These are phyloP conservation scores for Melangyna quadrimaculata DNA, from an alignment of 2,888 invertebrate genomes.

Conservation along the genomic window DNA sequence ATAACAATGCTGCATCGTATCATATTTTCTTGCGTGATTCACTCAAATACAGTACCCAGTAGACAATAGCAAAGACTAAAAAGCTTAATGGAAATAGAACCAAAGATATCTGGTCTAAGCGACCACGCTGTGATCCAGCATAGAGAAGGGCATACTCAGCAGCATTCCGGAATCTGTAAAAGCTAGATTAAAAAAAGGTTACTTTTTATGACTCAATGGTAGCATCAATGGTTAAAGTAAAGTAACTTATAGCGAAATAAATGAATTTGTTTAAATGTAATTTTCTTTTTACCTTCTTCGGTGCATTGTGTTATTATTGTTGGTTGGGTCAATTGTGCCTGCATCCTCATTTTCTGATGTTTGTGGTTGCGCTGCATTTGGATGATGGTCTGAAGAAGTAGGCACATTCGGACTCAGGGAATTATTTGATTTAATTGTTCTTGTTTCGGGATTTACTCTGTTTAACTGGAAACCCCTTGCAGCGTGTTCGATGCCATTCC, in stretches of 20 bases:
- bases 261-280: background rate
- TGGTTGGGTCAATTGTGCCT: conserved; percentile 29
- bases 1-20: conserved; percentile 62
- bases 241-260: too few species aligned
- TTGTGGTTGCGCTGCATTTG: conserved; percentile 37
- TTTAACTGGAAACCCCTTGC: conserved; percentile 73
- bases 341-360: conserved; percentile 60
- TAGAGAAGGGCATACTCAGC: conserved; percentile 84
- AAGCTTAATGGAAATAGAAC: conserved; percentile 84
- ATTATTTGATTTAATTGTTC: conserved; percentile 42
- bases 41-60: conserved; percentile 85
- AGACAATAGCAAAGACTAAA: conserved; percentile 83
- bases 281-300: conserved; percentile 62
- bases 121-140: conserved; percentile 84
- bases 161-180: conserved; percentile 79
- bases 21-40: conserved; percentile 80
- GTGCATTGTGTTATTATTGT: conserved; percentile 48
- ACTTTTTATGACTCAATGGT: background rate
- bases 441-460: conserved; percentile 74
- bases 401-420: conserved; percentile 49
- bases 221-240: too few species aligned
- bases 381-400: conserved; percentile 38
- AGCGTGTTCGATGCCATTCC: conserved; percentile 74
- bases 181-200: conserved; percentile 24
- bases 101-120: conserved; percentile 84